Evolutionary conservation across 2,888 invertebrate species (phyloP), one percentile per base, ranked within the genome.

Genomic region (Pterostichus niger): DNA sequence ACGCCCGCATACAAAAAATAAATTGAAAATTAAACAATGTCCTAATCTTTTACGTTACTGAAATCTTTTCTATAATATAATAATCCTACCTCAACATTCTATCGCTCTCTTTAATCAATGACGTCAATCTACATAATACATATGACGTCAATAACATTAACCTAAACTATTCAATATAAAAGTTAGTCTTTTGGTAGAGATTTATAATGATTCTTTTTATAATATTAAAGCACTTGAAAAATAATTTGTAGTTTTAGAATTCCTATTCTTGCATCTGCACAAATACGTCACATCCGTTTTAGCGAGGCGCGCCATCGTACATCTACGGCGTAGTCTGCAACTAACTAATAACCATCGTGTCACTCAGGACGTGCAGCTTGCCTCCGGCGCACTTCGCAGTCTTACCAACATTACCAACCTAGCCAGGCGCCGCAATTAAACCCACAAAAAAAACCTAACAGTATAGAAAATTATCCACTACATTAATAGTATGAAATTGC

Each of bases 391-490:
- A 40, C 44, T 71, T 71, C 64, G 68, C 64, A 64, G 68, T 64
- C 80, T n/a, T 61, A 78, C 59, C 56, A 46, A 78, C 59, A 46
- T 56, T 77, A 59, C 68, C 68, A 15, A 40, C 78, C 44, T 52
- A 54, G 81, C 46, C 81, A 71, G 81, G 81, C 81, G 81, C 81
- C 81, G 56, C 81, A 71, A 81, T 81, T 81, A 81, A 81, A 81
- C 68, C 54, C 71, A 56, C 71, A 73, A 81, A 71, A 54, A n/a
- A 71, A 80, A 64, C 46, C 17, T 80, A 80, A 81, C 81, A 81
- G 81, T 68, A 81, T 81, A 81, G 81, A 73, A 81, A 81, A 81
- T 81, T 81, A 71, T 81, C 81, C 71, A 68, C 64, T 80, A 49
- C 80, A 80, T 68, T 80, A 64, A 80, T 80, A 80, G 71, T 81